Conservation (phyloP, 1,140 invertebrate genomes). For the Solenopsis invicta region DNA sequence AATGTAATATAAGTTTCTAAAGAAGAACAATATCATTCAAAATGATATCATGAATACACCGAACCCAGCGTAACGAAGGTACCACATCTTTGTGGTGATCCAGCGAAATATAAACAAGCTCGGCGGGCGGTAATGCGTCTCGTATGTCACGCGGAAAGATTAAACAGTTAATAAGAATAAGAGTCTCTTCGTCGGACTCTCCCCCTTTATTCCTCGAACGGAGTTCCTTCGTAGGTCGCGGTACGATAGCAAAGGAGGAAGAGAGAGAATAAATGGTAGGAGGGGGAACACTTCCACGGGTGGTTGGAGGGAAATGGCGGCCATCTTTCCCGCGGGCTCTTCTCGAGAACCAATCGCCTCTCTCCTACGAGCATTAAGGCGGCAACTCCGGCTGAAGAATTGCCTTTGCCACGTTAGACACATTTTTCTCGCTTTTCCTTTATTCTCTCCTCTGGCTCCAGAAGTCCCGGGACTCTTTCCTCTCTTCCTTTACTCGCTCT, state of each 20-base stretch:
- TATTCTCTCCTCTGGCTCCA: conserved; percentile 83
- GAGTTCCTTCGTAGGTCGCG: conserved; percentile 78
- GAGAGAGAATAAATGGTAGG: conserved; percentile 61
- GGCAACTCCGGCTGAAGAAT: conserved; percentile 87
- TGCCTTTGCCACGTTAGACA: conserved; percentile 87
- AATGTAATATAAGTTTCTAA: conserved; percentile 16
- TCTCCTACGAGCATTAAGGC: conserved; percentile 85
- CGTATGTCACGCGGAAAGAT: conserved; percentile 87
- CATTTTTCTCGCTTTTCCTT: conserved; percentile 88
- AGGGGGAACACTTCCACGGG: conserved; percentile 82
- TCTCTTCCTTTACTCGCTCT: conserved; percentile 67
- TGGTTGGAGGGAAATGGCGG: conserved; percentile 87
- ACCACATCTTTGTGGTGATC: conserved; percentile 75
- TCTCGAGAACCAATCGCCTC: conserved; percentile 87
- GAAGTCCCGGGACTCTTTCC: conserved; percentile 77
- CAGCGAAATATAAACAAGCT: conserved; percentile 85
- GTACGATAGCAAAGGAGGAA: conserved; percentile 60
- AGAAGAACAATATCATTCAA: conserved; percentile 49
- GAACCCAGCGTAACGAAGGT: conserved; percentile 69
- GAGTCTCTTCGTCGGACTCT: conserved; percentile 82
- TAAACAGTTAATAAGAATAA: conserved; percentile 88
- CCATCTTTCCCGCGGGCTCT: conserved; percentile 87
- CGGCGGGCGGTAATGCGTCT: conserved; percentile 82
- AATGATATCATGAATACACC: conserved; percentile 47
- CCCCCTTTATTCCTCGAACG: conserved; percentile 78